Evolutionary conservation across 2,797 vertebrate species (phyloP).

Genomic region (Sebastes wilsoni): DNA sequence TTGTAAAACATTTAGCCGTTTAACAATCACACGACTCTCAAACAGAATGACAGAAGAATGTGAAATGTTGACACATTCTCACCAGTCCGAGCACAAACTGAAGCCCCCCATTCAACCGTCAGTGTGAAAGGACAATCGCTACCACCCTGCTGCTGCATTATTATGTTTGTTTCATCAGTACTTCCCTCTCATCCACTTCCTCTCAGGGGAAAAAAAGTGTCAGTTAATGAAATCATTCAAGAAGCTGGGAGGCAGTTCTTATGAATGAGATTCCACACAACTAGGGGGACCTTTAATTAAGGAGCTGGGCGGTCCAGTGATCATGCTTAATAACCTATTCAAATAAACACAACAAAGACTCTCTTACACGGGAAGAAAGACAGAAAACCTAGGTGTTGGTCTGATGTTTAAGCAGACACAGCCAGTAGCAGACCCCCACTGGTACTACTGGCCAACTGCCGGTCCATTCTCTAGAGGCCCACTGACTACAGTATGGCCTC

Average conservation of each 20-base stretch:
- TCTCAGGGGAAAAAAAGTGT: slow-evolving; percentile 30
- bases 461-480: slow-evolving; percentile 22
- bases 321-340: slow-evolving; percentile 68
- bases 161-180: slow-evolving; percentile 19
- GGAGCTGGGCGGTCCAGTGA: slow-evolving; percentile 67
- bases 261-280: slow-evolving; percentile 64
- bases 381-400: slow-evolving; percentile 32
- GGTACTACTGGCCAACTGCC: slow-evolving; percentile 33
- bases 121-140: slow-evolving; percentile 55
- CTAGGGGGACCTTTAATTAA: slow-evolving; percentile 57
- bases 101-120: slow-evolving; percentile 45
- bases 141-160: slow-evolving; percentile 66
- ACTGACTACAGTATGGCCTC: background rate
- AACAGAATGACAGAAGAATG: slow-evolving; percentile 39
- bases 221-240: slow-evolving; percentile 56
- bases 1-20: slow-evolving; percentile 43
- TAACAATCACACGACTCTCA: slow-evolving; percentile 29
- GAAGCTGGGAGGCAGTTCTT: slow-evolving; percentile 24
- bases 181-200: slow-evolving; percentile 55
- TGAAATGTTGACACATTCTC: slow-evolving; percentile 41
- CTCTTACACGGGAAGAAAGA: slow-evolving; percentile 37
- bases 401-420: slow-evolving; percentile 34
- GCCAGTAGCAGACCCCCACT: slow-evolving; percentile 38
- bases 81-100: slow-evolving; percentile 17
- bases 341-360: slow-evolving; percentile 60